Percentiles rank a stretch among this genome's conserved stretches.
These are phyloP conservation scores for Rhinogobius similis DNA, from an alignment of 2,113 vertebrate species.

Conservation along the genomic window DNA sequence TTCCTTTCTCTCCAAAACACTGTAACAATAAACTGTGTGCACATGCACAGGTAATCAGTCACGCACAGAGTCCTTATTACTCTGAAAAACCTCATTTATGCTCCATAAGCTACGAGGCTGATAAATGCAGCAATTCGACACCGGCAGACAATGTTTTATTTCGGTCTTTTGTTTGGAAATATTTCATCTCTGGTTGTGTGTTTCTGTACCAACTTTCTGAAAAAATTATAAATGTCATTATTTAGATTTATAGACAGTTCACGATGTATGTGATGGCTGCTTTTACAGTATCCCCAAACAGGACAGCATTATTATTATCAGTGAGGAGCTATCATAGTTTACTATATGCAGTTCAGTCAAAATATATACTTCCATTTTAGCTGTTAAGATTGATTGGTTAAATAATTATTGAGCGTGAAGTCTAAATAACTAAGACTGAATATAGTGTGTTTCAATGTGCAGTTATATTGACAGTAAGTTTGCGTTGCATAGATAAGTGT, in stretches of 20 bases:
- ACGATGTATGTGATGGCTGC: too few species aligned
- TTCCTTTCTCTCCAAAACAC: background rate
- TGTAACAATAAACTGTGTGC: background rate
- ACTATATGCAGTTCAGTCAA: background rate
- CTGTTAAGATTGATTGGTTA: background rate
- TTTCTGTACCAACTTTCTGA: too few species aligned
- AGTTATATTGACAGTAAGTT: background rate
- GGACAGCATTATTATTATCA: background rate
- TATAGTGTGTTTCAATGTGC: background rate
- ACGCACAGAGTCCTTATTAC: conserved; percentile 13
- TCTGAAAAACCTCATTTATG: conserved; percentile 15
- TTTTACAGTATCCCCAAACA: background rate
- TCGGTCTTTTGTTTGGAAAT: background rate
- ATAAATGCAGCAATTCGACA: conserved; percentile 19
- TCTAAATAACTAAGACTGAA: background rate
- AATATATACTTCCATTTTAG: background rate
- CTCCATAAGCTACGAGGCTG: background rate
- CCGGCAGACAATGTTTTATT: background rate
- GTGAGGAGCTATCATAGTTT: background rate
- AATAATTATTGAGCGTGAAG: background rate
- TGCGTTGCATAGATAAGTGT: background rate
- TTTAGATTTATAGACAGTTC: too few species aligned
- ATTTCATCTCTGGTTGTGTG: too few species aligned
- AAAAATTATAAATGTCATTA: background rate
- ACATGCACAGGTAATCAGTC: conserved; percentile 25